phyloP scores from a whole-genome alignment of 2,888 invertebrate species.

The Pammene aurita region DNA sequence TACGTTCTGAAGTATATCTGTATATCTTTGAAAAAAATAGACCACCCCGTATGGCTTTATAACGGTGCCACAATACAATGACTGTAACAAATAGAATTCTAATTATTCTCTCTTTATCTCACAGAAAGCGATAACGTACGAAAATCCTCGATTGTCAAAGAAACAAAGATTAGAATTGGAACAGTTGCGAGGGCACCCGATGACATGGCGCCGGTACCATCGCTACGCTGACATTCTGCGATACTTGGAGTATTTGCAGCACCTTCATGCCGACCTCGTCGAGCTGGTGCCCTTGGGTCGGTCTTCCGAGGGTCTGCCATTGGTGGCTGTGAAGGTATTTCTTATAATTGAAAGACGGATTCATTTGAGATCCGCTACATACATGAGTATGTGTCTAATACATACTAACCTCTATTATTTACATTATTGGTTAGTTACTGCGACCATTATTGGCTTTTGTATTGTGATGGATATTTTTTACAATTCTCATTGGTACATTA shows the following conservation, averaged over 20 bases:
- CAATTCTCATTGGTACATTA: no score
- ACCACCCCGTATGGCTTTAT: no score
- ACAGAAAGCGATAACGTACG: constrained; percentile 86
- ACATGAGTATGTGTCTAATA: no score
- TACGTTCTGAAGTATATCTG: no score
- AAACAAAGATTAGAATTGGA: constrained; percentile 84
- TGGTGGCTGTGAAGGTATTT: constrained; percentile 87
- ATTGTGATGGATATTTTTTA: no score
- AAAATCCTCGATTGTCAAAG: constrained; percentile 86
- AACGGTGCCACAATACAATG: no score
- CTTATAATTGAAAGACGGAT: not conserved
- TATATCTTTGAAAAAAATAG: no score
- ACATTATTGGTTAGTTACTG: no score
- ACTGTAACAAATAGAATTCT: not conserved
- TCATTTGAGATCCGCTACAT: no score
- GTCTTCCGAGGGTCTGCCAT: constrained; percentile 87
- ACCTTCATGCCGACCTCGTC: constrained; percentile 85
- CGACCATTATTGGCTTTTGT: no score
- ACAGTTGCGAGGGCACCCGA: constrained; percentile 83
- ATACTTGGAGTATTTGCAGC: constrained; percentile 87
- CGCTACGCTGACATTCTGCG: constrained; percentile 87
- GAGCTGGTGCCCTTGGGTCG: constrained; percentile 88
- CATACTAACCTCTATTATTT: no score
- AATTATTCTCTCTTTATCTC: constrained; percentile 21
- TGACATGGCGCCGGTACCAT: constrained; percentile 89